Percentiles rank a stretch among this genome's conserved stretches.
Conservation (phyloP, 2,888 invertebrate species). For the Xanthia togata region DNA sequence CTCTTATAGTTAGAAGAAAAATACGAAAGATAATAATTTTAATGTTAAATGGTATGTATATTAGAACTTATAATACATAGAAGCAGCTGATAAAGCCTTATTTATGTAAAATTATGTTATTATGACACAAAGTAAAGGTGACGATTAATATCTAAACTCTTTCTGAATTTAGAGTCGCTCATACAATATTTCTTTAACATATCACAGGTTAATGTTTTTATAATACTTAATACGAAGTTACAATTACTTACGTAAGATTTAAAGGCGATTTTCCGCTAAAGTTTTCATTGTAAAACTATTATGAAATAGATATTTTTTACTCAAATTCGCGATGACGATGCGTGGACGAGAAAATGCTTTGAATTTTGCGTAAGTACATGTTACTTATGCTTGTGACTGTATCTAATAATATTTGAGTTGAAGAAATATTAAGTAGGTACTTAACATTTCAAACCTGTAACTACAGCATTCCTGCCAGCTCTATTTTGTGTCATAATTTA, state of each 20-base stretch:
- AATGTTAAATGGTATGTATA: slow-evolving; percentile 57
- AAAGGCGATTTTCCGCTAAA: not conserved
- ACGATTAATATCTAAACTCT: not conserved
- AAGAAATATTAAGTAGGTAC: slow-evolving; percentile 20
- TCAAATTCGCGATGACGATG: not conserved
- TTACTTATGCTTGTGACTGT: not conserved
- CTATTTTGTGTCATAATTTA: slow-evolving; percentile 23
- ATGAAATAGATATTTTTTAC: not conserved
- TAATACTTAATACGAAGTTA: not conserved
- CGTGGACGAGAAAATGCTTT: not conserved
- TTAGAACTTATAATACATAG: slow-evolving; percentile 39
- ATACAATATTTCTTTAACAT: not conserved
- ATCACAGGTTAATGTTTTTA: too few relatives aligned
- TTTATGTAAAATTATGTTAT: not conserved
- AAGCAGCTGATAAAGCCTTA: slow-evolving; percentile 56
- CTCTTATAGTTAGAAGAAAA: slow-evolving; percentile 31
- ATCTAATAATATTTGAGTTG: not conserved
- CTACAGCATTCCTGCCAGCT: not conserved
- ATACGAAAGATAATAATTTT: slow-evolving; percentile 34
- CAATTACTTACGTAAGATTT: not conserved
- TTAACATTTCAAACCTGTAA: not conserved
- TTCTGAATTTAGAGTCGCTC: not conserved
- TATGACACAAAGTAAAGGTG: slow-evolving; percentile 34
- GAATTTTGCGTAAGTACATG: not conserved
- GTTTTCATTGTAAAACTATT: not conserved